phyloP scores from a whole-genome alignment of 2,113 vertebrate species.

The Crotophaga sulcirostris region DNA sequence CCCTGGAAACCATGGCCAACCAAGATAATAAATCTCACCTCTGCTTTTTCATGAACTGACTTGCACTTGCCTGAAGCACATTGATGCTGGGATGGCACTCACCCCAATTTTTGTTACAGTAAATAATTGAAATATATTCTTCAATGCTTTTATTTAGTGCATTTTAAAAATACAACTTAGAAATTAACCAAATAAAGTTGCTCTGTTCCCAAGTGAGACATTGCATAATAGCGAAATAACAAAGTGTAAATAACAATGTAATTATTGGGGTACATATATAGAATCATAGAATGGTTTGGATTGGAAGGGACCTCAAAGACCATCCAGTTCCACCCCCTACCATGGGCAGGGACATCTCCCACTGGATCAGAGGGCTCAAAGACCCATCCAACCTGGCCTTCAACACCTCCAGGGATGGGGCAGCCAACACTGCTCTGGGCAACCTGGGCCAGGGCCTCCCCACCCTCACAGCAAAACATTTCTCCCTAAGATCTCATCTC shows the following conservation, averaged over 20 bases:
- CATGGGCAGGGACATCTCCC: no score
- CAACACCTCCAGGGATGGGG: no score
- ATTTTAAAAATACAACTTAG: not conserved
- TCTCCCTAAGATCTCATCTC: no score
- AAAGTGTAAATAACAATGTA: not conserved
- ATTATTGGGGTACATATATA: not conserved
- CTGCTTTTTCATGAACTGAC: not conserved
- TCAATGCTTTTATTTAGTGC: not conserved
- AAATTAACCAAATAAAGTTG: not conserved
- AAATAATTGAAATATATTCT: not conserved
- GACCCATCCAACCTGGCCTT: no score
- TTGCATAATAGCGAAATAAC: not conserved
- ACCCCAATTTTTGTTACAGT: not conserved
- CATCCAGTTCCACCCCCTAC: no score
- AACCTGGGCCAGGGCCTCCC: no score
- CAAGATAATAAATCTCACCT: not conserved
- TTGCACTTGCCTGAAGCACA: not conserved
- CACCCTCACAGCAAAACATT: no score
- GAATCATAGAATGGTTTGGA: no score
- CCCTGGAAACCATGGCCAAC: not conserved
- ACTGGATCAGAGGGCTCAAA: no score
- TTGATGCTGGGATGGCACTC: not conserved
- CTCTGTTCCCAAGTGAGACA: not conserved
- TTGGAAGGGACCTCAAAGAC: no score
- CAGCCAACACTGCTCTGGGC: no score